These are phyloP conservation scores for Watsonalla binaria DNA, from an alignment of 2,888 invertebrate genomes.

Conservation along the genomic window DNA sequence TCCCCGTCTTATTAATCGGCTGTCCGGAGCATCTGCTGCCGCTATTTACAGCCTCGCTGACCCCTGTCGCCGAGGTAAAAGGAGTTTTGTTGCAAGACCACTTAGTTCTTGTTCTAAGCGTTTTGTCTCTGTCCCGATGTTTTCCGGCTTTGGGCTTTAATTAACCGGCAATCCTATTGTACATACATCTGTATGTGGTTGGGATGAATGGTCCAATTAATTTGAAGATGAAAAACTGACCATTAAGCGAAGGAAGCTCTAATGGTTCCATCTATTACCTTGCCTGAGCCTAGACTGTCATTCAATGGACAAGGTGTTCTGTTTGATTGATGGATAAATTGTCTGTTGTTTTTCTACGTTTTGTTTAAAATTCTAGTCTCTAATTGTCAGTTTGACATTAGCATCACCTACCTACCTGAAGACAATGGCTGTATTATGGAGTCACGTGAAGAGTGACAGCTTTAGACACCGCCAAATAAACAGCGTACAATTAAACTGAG, in stretches of 20 bases:
- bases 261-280: conserved; percentile 12
- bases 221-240: conserved; percentile 17
- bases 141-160: conserved; percentile 18
- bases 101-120: conserved; percentile 43
- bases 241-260: conserved; percentile 14
- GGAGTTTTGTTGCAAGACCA: conserved; percentile 45
- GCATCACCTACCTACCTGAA: neutral
- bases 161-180: conserved; percentile 11
- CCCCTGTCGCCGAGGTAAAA: conserved; percentile 52
- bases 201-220: conserved; percentile 10
- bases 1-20: conserved; percentile 73
- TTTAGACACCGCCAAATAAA: neutral
- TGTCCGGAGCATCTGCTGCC: conserved; percentile 73
- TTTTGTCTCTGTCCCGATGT: conserved; percentile 37
- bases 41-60: conserved; percentile 59
- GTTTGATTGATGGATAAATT: conserved; percentile 1
- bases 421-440: neutral
- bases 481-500: conserved; percentile 9
- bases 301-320: neutral
- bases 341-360: neutral
- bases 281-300: conserved; percentile 3
- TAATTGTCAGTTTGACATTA: neutral
- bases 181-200: conserved; percentile 4
- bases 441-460: neutral
- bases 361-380: neutral